Base-by-base conservation (phyloP, 1,140 invertebrate species). In the Episyrphus balteatus region DNA sequence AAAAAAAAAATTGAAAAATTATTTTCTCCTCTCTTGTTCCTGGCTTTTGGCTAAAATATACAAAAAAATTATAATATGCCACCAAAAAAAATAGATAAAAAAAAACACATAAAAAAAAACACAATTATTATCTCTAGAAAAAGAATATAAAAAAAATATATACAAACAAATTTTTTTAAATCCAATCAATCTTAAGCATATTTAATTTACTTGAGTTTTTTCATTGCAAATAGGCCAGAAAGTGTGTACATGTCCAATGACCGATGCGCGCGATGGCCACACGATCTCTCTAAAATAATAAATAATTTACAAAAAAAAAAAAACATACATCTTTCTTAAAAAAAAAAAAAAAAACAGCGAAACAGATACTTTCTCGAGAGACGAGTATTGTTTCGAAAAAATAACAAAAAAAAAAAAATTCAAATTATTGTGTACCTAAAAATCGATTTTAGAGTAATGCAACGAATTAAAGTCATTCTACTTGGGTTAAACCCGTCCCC, bases 161-260 rank as follows among this genome's bases (percentile, higher is more conserved):
- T 44, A 31, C 19, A 8, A 26, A 26, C 10, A 26, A 13, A 18
- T 43, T 42, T 32, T 39, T 39, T 15, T n/a, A n/a, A n/a, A n/a
- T 50, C 57, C 53, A 42, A 48, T 55, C 36, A 48, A 42, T 42
- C 51, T 59, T 53, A 60, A 50, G 55, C 57, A 53, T 50, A 49
- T 66, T 66, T 66, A 59, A 66, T 66, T 66, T 60, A 66, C 59
- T 62, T 56, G 58, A 65, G 51, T 66, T 66, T 66, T 66, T 66
- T 66, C 63, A 51, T 66, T 66, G 61, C 61, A 64, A 66, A 66
- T 66, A 66, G 63, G 63, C 63, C 63, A 62, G 62, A 66, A 66
- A 66, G 63, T 66, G 63, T 66, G 63, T 66, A 66, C 63, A 62
- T 66, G 63, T 66, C 63, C 63, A 62, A 66, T 55, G 61, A 66